Conservation (phyloP, 2,113 vertebrate genomes). For the Poicephalus gulielmi region DNA sequence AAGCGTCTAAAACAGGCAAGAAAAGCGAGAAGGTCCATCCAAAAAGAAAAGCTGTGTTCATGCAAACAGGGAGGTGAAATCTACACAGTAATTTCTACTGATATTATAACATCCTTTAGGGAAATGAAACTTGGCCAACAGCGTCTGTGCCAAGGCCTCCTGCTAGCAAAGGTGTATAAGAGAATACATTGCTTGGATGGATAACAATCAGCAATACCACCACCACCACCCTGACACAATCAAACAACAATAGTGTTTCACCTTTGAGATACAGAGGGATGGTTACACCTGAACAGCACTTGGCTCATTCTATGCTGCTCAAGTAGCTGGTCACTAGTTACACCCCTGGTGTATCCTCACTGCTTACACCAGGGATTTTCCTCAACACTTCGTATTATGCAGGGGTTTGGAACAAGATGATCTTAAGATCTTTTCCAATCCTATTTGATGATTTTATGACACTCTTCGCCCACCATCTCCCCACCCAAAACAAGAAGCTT, state of each 20-base stretch:
- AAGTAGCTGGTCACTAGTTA: rapidly evolving
- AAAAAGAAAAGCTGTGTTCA: not conserved
- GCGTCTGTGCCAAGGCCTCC: not conserved
- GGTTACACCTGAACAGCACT: not conserved
- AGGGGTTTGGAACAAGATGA: not conserved
- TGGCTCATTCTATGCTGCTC: not conserved
- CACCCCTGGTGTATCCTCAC: not conserved
- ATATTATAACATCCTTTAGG: not conserved
- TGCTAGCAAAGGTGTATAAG: rapidly evolving
- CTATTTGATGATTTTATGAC: not conserved
- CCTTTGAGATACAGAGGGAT: not conserved
- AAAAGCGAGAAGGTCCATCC: not conserved
- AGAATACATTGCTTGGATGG: not conserved
- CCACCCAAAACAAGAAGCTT: not conserved
- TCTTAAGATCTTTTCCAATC: not conserved
- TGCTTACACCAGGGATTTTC: not conserved
- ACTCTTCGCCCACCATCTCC: not conserved
- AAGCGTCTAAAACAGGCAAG: not conserved
- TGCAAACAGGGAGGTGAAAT: not conserved
- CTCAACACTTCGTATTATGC: not conserved
- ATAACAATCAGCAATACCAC: not conserved
- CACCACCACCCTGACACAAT: not conserved
- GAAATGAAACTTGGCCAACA: not conserved
- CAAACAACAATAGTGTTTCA: not conserved
- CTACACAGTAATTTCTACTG: not conserved